Base-by-base conservation (phyloP, 2,113 vertebrate species). In the Lepidothrix coronata region DNA sequence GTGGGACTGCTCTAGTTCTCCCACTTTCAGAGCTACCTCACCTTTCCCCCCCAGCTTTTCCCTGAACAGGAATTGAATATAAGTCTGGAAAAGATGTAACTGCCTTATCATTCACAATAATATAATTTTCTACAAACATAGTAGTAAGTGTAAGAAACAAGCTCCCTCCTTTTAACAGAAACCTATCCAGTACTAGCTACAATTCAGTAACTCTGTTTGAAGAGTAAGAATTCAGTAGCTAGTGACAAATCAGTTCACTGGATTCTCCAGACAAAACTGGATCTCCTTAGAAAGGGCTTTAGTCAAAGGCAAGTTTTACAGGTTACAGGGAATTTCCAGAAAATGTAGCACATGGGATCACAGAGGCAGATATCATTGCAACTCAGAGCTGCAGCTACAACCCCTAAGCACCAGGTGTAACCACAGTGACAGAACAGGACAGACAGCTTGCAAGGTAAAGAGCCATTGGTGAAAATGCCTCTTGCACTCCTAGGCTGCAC, bases 261-360 rank as follows among this genome's bases (percentile, higher is more conserved):
- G 30, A 75, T 78, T 71, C 30, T 67, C 35, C 23, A 85, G 44
- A 39, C 17, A 65, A 46, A 31, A 72, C 14, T 7, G 3, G 8
- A 55, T 21, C 6, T 59, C 19, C 14, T 16, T n/a, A 75, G 33
- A 52, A 61, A 82, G 11, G 5, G 18, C 51, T 68, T 75, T 30
- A 71, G 41, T 67, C 35, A 65, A 83, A 89, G 9, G 12, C 2
- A 11, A 58, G 31, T 62, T 73, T 80, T 24, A 80, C 12, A 77
- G 58, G 16, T 62, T 46, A 49, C 9, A 39, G 18, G 6, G 14
- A 73, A 48, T 12, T 44, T 10, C 41, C 14, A 46, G 9, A 17
- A 80, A 58, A 18, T 0, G 0, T 1, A 79, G 31, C 33, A 79
- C 6, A 6, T 9, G 3, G 12, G 33, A 63, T 85, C 43, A 74